phyloP scores from a whole-genome alignment of 2,797 vertebrate species.

The Acanthis flammea region DNA sequence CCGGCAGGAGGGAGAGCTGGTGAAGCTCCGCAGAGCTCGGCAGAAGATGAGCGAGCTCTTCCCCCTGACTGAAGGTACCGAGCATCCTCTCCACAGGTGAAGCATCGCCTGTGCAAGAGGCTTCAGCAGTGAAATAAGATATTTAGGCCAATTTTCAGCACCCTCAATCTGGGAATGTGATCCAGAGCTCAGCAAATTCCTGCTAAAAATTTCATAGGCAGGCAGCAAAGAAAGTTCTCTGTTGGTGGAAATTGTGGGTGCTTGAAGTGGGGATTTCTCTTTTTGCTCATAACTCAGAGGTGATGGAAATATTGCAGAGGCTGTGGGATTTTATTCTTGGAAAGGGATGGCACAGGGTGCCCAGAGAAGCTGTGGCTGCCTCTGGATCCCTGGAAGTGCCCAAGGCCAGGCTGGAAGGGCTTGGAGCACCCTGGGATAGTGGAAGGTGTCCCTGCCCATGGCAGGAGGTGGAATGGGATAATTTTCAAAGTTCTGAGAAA shows the following conservation, averaged over 20 bases:
- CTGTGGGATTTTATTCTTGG: background rate
- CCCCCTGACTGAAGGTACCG: conserved; percentile 91
- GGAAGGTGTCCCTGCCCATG: background rate
- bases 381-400: background rate
- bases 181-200: background rate
- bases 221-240: background rate
- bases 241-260: background rate
- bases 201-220: background rate
- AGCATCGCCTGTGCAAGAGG: too few relatives aligned
- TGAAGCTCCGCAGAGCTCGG: conserved; percentile 85
- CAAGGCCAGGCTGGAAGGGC: accelerated
- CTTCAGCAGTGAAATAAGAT: accelerated
- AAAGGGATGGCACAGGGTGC: background rate
- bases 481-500: background rate
- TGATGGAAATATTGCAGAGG: background rate
- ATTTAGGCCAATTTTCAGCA: accelerated
- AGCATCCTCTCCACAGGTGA: accelerated
- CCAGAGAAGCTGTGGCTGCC: background rate
- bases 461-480: background rate
- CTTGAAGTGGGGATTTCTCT: too few relatives aligned
- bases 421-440: accelerated
- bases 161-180: accelerated
- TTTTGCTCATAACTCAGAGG: accelerated
- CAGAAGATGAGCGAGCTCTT: conserved; percentile 98
- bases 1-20: conserved; percentile 89